A percentile compares a stretch with the other conserved stretches of the same genome.
These are phyloP conservation scores for Nasua narica DNA, from an alignment of 2,797 vertebrate genomes.

Conservation along the genomic window DNA sequence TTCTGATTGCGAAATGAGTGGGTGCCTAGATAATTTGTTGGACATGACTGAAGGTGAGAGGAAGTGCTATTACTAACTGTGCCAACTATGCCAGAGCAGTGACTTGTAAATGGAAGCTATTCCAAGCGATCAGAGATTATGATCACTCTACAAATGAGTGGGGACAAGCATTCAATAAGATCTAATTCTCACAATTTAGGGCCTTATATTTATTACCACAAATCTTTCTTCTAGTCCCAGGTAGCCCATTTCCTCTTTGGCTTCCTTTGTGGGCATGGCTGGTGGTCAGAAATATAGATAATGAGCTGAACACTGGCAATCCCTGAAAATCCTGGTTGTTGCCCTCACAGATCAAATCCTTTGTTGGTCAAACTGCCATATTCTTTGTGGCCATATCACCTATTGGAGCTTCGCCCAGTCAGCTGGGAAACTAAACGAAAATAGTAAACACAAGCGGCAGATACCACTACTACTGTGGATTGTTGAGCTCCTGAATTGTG, in stretches of 20 bases:
- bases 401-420: neutral
- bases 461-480: neutral
- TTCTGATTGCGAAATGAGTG: neutral
- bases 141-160: neutral
- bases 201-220: neutral
- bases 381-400: neutral
- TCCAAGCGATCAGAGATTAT: neutral
- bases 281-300: neutral
- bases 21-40: neutral
- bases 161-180: neutral
- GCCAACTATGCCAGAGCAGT: neutral
- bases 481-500: neutral
- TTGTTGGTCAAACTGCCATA: neutral
- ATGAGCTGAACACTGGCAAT: neutral
- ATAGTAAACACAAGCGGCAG: neutral
- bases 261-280: neutral
- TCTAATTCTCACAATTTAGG: neutral
- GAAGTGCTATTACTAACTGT: neutral
- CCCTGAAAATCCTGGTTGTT: neutral
- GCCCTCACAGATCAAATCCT: neutral
- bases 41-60: neutral
- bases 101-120: neutral
- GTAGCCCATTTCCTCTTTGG: neutral
- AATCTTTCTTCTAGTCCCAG: neutral
- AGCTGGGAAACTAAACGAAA: constrained; percentile 1